Conservation (phyloP, 2,888 invertebrate genomes). For the Baronia brevicornis region DNA sequence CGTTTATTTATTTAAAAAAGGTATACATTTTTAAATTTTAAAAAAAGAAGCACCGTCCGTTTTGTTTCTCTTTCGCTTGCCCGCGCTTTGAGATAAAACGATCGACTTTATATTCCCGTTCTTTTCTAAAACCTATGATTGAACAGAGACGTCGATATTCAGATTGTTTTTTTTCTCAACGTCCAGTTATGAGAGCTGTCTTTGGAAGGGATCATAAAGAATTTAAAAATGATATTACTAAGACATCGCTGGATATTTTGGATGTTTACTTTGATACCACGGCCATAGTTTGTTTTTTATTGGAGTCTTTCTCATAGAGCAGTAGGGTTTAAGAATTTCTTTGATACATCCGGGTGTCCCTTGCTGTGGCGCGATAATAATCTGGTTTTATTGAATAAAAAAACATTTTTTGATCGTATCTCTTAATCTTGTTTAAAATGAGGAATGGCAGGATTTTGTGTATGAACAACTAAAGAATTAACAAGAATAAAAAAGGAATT, state of each 20-base stretch:
- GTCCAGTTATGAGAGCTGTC: slow-evolving; percentile 37
- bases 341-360: slow-evolving; percentile 42
- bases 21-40: slow-evolving; percentile 37
- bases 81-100: slow-evolving; percentile 30
- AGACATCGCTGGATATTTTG: slow-evolving; percentile 35
- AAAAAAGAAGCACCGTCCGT: slow-evolving; percentile 36
- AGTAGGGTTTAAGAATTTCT: slow-evolving; percentile 23
- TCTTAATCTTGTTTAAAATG: slow-evolving; percentile 39
- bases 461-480: slow-evolving; percentile 19
- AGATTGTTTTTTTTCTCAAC: slow-evolving; percentile 26
- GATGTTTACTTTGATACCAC: slow-evolving; percentile 47
- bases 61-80: slow-evolving; percentile 47
- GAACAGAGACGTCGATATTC: slow-evolving; percentile 23
- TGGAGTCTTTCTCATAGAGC: slow-evolving; percentile 26
- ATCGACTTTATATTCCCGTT: slow-evolving; percentile 17
- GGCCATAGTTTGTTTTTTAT: slow-evolving; percentile 23
- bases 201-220: slow-evolving; percentile 46
- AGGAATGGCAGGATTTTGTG: slow-evolving; percentile 32
- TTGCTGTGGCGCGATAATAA: slow-evolving; percentile 31
- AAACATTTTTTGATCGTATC: slow-evolving; percentile 38
- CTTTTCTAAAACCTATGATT: slow-evolving; percentile 17
- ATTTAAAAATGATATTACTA: slow-evolving; percentile 55
- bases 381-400: slow-evolving; percentile 41
- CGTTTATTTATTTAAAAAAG: slow-evolving; percentile 36
- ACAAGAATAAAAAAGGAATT: slow-evolving; percentile 14